These are phyloP conservation scores for Tetraneura akinire DNA, from an alignment of 1,140 invertebrate genomes.

Conservation along the genomic window DNA sequence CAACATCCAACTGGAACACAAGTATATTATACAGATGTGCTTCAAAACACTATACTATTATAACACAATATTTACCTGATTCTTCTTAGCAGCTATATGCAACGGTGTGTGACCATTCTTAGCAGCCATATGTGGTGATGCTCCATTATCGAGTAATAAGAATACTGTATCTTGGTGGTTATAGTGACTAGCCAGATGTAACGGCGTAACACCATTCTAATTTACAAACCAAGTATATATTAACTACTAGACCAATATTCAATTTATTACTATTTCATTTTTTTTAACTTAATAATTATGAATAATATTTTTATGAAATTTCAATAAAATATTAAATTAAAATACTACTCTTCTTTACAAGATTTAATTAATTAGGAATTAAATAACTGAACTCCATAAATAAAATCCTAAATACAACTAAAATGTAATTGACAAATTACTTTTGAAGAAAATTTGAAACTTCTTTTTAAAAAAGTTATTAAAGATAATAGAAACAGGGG, in stretches of 20 bases:
- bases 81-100: slow-evolving; percentile 97
- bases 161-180: slow-evolving; percentile 92
- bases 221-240: slow-evolving; percentile 48
- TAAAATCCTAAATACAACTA: no score
- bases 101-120: slow-evolving; percentile 98
- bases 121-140: slow-evolving; percentile 91
- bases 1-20: slow-evolving; percentile 75
- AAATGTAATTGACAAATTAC: no score
- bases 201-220: slow-evolving; percentile 91
- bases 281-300: no score
- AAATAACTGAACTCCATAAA: no score
- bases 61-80: slow-evolving; percentile 71
- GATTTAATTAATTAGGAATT: no score
- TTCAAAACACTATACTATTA: slow-evolving; percentile 1
- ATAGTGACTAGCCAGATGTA: slow-evolving; percentile 97
- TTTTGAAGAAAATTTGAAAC: no score
- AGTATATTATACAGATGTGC: slow-evolving; percentile 30
- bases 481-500: no score
- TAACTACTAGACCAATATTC: not conserved
- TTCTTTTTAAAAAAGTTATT: no score
- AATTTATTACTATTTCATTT: not conserved
- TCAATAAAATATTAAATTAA: no score
- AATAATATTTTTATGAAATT: no score
- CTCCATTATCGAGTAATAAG: slow-evolving; percentile 88
- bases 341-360: no score